Evolutionary conservation across 2,113 vertebrate genomes (phyloP), one percentile per base, ranked within the genome.

Genomic region (Brachypteracias leptosomus): DNA sequence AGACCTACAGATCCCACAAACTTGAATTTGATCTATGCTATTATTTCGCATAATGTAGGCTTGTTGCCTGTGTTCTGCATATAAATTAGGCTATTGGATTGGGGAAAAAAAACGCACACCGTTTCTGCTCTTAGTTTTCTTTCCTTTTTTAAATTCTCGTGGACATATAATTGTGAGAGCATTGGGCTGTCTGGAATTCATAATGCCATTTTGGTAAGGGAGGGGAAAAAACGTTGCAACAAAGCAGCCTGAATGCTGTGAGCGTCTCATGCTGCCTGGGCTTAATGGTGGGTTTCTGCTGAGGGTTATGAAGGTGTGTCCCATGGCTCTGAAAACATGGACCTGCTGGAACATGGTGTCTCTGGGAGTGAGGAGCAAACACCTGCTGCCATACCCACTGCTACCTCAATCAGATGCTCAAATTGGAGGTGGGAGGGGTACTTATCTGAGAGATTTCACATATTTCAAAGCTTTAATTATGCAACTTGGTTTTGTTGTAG

Each of bases 1-100:
- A 86, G 42, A 80, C 40, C 82, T 93, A 42, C 35, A 65, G 46
- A 87, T 88, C 35, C 26, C 57, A 42, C 26, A 63, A 80, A 88
- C 35, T 89, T 70, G 73, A 83, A 83, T 96, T 76, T 70, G 79
- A 85, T 74, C 87, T 88, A 5, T 58, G 71, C 21, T 83, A 46
- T 85, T 85, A 85, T 91, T 94, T 91, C 93, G 51, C 90, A 73
- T 94, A 76, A 88, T 55, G 33, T 67, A 55, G 26, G 47, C 33
- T 89, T 68, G n/a, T 79, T 91, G 67, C 5, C 13, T 90, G 67
- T 79, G 63, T 76, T 91, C 55, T 89, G 85, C 51, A 74, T 85
- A 24, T 88, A 76, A 90, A 95, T 83, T 77, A 75, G 20, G 33
- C 33, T 36, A 40, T 42, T 51, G 33, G 42, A 46, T 35, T 55